These are phyloP conservation scores for Halocynthia roretzi DNA, from an alignment of 23 tunicate species.

Conservation along the genomic window DNA sequence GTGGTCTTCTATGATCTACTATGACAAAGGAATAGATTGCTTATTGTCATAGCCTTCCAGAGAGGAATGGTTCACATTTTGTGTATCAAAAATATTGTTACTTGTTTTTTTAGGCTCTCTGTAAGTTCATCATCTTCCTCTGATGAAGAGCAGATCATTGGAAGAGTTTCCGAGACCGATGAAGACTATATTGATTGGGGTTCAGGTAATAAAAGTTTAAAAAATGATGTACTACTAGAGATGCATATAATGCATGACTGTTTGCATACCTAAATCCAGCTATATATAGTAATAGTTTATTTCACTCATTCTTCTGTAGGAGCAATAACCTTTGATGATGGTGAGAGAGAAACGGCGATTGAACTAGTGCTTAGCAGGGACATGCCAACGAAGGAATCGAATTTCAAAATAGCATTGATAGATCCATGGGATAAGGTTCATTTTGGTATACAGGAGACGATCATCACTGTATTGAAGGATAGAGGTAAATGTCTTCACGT, in stretches of 20 bases:
- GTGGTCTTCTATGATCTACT: no score
- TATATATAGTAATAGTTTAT: neutral
- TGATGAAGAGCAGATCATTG: constrained; percentile 5
- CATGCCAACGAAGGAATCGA: constrained; percentile 64
- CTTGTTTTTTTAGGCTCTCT: neutral
- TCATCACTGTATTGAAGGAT: constrained; percentile 75
- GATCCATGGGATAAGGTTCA: constrained; percentile 54
- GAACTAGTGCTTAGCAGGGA: constrained; percentile 69
- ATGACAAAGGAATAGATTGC: no score
- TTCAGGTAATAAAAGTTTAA: constrained; percentile 36
- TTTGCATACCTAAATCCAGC: neutral
- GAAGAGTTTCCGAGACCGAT: neutral
- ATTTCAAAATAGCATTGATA: constrained; percentile 49
- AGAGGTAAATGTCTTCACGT: constrained; percentile 41
- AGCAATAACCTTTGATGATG: constrained; percentile 71
- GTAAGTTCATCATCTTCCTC: constrained; percentile 30
- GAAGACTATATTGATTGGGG: constrained; percentile 80
- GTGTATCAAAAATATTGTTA: neutral
- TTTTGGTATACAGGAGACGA: constrained; percentile 50
- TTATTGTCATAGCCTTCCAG: no score
- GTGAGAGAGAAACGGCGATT: constrained; percentile 63
- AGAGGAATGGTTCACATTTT: no score
- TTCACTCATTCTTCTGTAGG: constrained; percentile 22
- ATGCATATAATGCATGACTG: neutral
- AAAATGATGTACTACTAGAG: neutral